phyloP scores from a whole-genome alignment of 2,888 invertebrate species.

The Sicus ferrugineus region DNA sequence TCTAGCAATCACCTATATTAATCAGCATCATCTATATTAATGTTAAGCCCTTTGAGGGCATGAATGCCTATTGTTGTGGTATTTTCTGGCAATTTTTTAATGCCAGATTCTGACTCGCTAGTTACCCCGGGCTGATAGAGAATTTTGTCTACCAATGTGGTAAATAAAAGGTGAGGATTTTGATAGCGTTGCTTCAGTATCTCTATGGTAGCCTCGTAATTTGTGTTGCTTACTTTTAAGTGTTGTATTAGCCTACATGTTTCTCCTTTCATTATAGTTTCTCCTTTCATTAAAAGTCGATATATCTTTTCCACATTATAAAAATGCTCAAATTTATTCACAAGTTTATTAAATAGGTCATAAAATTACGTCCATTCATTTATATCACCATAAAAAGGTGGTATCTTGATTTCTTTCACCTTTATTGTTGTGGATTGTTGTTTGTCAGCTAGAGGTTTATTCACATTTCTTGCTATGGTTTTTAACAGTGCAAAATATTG shows the following conservation, averaged over 20 bases:
- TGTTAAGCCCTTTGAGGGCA: not conserved
- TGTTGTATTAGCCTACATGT: slow-evolving; percentile 1
- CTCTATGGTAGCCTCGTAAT: not conserved
- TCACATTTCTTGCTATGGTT: not conserved
- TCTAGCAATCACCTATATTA: no score
- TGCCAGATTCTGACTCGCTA: no score
- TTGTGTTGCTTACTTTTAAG: not conserved
- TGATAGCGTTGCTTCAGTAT: not conserved
- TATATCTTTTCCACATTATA: slow-evolving; percentile 7
- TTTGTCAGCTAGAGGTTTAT: not conserved
- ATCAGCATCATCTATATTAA: not conserved
- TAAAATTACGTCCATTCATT: slow-evolving; percentile 4
- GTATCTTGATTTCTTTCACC: slow-evolving; percentile 1
- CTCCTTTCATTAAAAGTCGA: no score
- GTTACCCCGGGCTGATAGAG: slow-evolving; percentile 6
- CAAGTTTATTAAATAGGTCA: slow-evolving; percentile 1
- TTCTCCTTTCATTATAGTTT: not conserved
- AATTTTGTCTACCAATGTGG: slow-evolving; percentile 14
- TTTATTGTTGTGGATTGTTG: not conserved
- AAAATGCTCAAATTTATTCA: not conserved
- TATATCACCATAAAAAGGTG: slow-evolving; percentile 4
- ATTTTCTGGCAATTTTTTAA: slow-evolving; percentile 1
- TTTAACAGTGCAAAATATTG: not conserved
- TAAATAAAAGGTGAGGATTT: slow-evolving; percentile 4
- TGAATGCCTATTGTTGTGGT: not conserved